Evolutionary conservation across 1,140 invertebrate species (phyloP), one percentile per base, ranked within the genome.

Genomic region (Drosophila bocki): DNA sequence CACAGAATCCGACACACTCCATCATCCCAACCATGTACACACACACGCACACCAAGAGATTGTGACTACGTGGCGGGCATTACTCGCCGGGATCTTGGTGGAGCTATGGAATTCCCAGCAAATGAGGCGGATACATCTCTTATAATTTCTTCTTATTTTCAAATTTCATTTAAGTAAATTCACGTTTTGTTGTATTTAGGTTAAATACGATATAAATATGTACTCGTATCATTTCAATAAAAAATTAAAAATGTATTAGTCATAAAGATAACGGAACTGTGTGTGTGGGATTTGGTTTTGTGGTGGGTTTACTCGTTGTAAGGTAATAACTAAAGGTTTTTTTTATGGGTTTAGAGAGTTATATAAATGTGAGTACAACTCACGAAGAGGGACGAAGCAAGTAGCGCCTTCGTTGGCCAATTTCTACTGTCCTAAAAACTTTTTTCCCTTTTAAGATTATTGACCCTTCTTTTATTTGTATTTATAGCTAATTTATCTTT

Each of bases 141-240:
- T 26, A 39, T 39, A 29, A 7, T 26, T 26, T 26, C 26, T 54
- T 54, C n/a, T 53, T 53, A 13, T 19, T 19, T 17, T 6, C 0
- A 29, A 50, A 15, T 0, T 26, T 50, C 26, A 22, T 13, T 15
- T 2, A 54, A 54, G 19, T 37, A 2, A 37, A 15, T 37, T 39
- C 8, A n/a, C 19, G 35, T 56, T 56, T 56, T 39, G 53, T 56
- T 56, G 53, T 56, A 56, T 39, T 54, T 54, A 54, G 53, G 53
- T 39, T 54, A 39, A 54, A 37, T 56, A 56, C 53, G 53, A 56
- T 22, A 5, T 39, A 56, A 56, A 22, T 6, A 39, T 56, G 53
- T 56, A 54, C 13, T 56, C 35, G 53, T 56, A 56, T 54, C 53
- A 54, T 56, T 56, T 56, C 35, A 56, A 56, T 56, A 56, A 56